Base-by-base conservation (phyloP, 2,888 invertebrate genomes). In the Phasia obesa region DNA sequence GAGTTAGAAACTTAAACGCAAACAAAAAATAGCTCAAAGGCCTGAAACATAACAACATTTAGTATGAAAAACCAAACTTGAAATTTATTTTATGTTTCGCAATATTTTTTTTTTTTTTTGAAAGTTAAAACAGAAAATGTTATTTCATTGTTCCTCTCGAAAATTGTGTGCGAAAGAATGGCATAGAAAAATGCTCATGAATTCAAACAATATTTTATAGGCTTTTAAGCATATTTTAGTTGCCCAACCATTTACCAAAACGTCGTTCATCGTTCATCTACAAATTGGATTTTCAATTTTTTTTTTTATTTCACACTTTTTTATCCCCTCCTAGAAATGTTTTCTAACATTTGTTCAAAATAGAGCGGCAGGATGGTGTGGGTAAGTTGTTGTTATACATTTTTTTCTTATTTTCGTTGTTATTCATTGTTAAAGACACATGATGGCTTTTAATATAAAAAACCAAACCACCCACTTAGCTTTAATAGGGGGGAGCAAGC, bases 401-500 rank as follows among this genome's bases (percentile, higher is more conserved):
- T 42, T 42, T 51, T 53, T 57, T 64, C 47, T 62, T 44, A 23
- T 71, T 77, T 76, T 77, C 67, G 73, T 76, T 81, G 76, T 73
- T 81, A 81, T 77, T 73, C 82, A 70, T 82, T 78, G 74, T 75
- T 70, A 75, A 71, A 71, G 53, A 27, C 78, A 75, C 53, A 67
- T 65, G 59, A 67, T 57, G 57, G 59, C n/a, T 60, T 81, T 35
- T 67, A 51, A 65, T 59, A 70, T 53, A 44, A 70, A 62, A 74
- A 51, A 57, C 42, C 57, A 55, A 69, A 64, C 35, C 70, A 65
- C 44, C 70, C 51, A 44, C 19, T 64, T 49, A 11, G n/a, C 2
- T 31, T 4, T 5, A 35, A 17, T 19, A 17, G 7, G 4, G 6
- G n/a, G 23, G 11, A 6, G 7, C 9, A 31, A 49, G 11, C 47